Base-by-base conservation (phyloP, 2,888 invertebrate genomes). In the Drosophila lacicola region DNA sequence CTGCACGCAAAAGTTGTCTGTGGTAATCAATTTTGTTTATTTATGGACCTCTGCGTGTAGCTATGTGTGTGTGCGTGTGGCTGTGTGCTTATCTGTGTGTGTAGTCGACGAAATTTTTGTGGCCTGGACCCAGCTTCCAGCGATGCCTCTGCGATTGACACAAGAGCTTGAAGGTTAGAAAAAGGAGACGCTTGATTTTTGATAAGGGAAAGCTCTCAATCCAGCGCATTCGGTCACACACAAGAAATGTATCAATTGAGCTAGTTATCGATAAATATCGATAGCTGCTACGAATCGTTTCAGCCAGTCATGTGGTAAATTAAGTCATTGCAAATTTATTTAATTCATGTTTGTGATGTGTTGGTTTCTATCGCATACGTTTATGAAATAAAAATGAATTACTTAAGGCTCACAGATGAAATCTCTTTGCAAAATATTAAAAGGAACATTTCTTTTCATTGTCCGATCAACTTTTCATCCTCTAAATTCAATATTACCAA, bases 11-110 rank as follows among this genome's bases (percentile, higher is more conserved):
- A 87, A 88, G 73, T 87, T 84, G 85, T 82, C 80, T 84, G 83
- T 78, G 88, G 78, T 78, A 84, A 84, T 84, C 83, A 88, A 84
- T 84, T 84, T 88, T 80, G 88, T 80, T 88, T 84, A 88, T 84
- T 84, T 88, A 84, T 88, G 88, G 82, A 82, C 75, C 82, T 63
- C 60, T 37, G 33, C 49, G 62, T 70, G 46, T 72, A 69, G 46
- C 47, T 63, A 44, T 44, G 25, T 41, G 33, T 55, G 33, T 45
- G 19, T 19, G 19, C 29, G 19, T 9, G 10, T 37, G 21, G 44
- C 21, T 51, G 29, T 60, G 25, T 58, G 33, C 29, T 29, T 29
- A 29, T 50, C 5, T 41, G 11, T 14, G 19, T 50, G 49, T 39
- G 37, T 5, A 47, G 54, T 57, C 41, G 29, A 14, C 47, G 63